These are phyloP conservation scores for Hemistola chrysoprasaria DNA, from an alignment of 2,888 invertebrate genomes.

Conservation along the genomic window DNA sequence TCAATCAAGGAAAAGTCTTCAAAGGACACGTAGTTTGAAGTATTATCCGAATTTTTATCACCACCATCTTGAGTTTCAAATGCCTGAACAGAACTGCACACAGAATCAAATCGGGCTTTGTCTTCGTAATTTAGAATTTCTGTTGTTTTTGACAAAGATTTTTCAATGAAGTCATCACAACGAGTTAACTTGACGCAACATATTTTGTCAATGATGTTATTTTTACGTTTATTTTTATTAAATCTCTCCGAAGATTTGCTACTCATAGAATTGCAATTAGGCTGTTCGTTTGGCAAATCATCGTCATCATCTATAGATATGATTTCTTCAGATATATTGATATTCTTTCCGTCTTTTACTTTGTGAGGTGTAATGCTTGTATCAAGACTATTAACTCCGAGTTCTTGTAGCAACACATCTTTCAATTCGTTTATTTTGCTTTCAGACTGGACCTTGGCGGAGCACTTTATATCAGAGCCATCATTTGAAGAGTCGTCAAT, in stretches of 20 bases:
- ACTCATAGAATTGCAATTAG: too few species aligned
- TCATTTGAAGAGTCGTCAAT: constrained; percentile 59
- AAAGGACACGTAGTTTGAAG: constrained; percentile 6
- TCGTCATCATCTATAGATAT: too few species aligned
- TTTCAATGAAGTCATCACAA: constrained; percentile 38
- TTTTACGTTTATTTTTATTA: not conserved
- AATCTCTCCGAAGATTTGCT: too few species aligned
- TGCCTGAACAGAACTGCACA: not conserved
- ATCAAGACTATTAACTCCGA: constrained; percentile 22
- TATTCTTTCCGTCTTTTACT: not conserved
- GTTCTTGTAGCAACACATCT: constrained; percentile 43
- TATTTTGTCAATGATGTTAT: constrained; percentile 15
- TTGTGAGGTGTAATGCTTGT: not conserved
- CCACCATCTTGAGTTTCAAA: not conserved
- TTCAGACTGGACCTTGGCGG: constrained; percentile 8
- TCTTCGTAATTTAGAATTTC: not conserved
- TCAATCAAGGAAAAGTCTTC: constrained; percentile 12
- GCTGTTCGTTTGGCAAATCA: too few species aligned
- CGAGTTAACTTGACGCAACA: constrained; percentile 50
- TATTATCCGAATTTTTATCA: too few species aligned
- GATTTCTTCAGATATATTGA: not conserved
- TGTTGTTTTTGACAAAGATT: constrained; percentile 7
- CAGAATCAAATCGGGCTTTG: too few species aligned
- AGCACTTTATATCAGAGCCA: constrained; percentile 17
- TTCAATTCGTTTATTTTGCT: constrained; percentile 42